These are phyloP conservation scores for Dusona sp. DNA, from an alignment of 2,888 invertebrate species.

Conservation along the genomic window DNA sequence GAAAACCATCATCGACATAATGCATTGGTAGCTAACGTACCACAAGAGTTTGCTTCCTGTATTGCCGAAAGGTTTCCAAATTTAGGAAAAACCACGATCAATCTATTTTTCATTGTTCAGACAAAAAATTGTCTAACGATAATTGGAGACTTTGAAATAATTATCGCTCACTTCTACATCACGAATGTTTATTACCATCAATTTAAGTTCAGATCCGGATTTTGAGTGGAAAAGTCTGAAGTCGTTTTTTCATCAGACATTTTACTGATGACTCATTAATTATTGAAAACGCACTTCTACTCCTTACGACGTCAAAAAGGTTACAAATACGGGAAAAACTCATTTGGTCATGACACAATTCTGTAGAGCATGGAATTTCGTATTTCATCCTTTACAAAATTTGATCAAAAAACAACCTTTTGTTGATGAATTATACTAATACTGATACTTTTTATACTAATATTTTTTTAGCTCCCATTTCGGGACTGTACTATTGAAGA, in stretches of 20 bases:
- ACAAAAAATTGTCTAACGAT: neutral
- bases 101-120: neutral
- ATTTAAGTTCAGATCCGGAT: neutral
- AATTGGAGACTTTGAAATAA: neutral
- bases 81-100: neutral
- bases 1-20: neutral
- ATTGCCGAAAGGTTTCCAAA: neutral
- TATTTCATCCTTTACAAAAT: too few species aligned
- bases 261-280: too few species aligned
- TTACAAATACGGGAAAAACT: neutral
- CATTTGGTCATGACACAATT: neutral
- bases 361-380: neutral
- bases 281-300: neutral
- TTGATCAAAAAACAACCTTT: too few species aligned
- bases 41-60: conserved; percentile 17
- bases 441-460: too few species aligned
- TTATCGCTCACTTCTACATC: neutral
- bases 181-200: neutral
- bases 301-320: too few species aligned
- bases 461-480: too few species aligned
- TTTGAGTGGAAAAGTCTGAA: neutral
- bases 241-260: neutral
- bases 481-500: too few species aligned
- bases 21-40: conserved; percentile 8
- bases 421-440: too few species aligned